Evolutionary conservation across 2,113 vertebrate species (phyloP).

Genomic region (Lycaon pictus): DNA sequence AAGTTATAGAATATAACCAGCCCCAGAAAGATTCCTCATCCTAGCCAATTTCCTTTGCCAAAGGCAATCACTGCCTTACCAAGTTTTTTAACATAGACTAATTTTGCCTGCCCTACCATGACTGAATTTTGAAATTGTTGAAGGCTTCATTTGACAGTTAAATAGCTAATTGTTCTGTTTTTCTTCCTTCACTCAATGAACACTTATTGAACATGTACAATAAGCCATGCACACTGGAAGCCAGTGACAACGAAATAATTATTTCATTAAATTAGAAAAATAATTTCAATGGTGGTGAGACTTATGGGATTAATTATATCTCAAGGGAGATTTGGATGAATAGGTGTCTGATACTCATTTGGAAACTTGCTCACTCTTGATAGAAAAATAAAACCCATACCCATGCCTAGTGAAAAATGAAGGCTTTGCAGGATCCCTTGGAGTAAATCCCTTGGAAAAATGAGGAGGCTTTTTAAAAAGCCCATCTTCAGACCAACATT

Average conservation of each 20-base stretch:
- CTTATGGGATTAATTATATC: conserved; percentile 65
- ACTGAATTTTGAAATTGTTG: not conserved
- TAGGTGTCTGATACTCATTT: conserved; percentile 69
- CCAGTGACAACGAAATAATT: conserved; percentile 53
- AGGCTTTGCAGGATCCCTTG: not conserved
- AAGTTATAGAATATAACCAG: not conserved
- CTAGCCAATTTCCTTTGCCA: not conserved
- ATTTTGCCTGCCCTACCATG: not conserved
- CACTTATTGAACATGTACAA: not conserved
- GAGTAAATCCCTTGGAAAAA: conserved; percentile 13
- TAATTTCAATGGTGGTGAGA: conserved; percentile 41
- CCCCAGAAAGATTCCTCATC: not conserved
- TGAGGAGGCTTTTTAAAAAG: not conserved
- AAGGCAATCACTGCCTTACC: not conserved
- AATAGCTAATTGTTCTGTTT: conserved; percentile 43
- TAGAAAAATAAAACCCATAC: conserved; percentile 50
- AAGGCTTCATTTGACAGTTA: not conserved
- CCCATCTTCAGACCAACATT: not conserved
- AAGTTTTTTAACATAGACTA: not conserved
- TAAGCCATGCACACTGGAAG: not conserved
- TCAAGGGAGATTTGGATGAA: conserved; percentile 26
- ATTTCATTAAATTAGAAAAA: conserved; percentile 74
- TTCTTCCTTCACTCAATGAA: conserved; percentile 20
- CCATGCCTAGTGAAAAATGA: conserved; percentile 25
- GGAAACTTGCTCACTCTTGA: conserved; percentile 73